Conservation (phyloP, 2,888 invertebrate species). For the Drosophila mettleri region DNA sequence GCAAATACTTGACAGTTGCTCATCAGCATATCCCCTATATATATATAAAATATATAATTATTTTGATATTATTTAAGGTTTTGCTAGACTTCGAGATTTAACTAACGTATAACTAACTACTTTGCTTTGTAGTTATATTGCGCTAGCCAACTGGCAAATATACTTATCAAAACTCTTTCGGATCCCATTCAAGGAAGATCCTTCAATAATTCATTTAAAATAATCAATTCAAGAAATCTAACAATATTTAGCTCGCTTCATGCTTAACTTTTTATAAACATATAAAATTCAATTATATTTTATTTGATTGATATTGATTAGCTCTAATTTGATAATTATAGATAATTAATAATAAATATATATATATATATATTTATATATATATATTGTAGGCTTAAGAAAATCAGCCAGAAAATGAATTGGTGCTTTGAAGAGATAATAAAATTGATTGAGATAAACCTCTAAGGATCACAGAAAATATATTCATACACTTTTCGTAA, state of each 20-base stretch:
- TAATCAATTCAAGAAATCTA: not conserved
- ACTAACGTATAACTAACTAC: not conserved
- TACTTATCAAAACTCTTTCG: constrained; percentile 3
- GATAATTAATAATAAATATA: not conserved
- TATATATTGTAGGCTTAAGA: constrained; percentile 60
- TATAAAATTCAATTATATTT: not conserved
- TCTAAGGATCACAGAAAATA: constrained; percentile 52
- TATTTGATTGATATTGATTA: constrained; percentile 4
- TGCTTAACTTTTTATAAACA: not conserved
- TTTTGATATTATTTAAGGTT: constrained; percentile 3
- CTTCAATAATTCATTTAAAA: not conserved
- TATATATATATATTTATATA: constrained; percentile 18
- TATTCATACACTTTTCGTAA: constrained; percentile 33
- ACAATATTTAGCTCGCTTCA: constrained; percentile 1
- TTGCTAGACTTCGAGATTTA: not conserved
- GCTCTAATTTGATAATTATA: not conserved
- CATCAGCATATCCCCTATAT: constrained; percentile 10
- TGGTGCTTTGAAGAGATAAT: constrained; percentile 78
- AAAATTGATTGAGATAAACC: constrained; percentile 38
- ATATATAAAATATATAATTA: not conserved
- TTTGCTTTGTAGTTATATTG: constrained; percentile 5
- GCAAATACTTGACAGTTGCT: constrained; percentile 32
- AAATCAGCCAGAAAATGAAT: constrained; percentile 68
- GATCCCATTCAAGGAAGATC: not conserved
- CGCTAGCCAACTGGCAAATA: constrained; percentile 7